A percentile compares a stretch with the other conserved stretches of the same genome.
These are phyloP conservation scores for Arge pagana DNA, from an alignment of 2,888 invertebrate species.

Conservation along the genomic window DNA sequence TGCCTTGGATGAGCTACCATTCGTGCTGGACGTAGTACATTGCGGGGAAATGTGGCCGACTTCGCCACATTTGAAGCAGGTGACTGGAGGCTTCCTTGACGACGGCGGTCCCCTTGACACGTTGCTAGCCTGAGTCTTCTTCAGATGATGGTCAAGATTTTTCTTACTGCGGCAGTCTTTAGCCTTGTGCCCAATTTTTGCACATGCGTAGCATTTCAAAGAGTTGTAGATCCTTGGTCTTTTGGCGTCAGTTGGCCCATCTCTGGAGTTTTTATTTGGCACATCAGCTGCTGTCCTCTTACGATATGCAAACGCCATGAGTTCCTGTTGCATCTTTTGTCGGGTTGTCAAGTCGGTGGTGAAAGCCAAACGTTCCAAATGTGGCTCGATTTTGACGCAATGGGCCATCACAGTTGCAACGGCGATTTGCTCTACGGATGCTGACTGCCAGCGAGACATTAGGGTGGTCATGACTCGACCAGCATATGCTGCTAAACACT, in stretches of 20 bases:
- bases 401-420: slow-evolving; percentile 16
- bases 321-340: slow-evolving; percentile 8
- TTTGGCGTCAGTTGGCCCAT: background rate
- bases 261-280: background rate
- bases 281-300: background rate
- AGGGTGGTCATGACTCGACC: slow-evolving; percentile 10
- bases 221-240: background rate
- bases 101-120: background rate
- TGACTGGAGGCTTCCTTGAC: slow-evolving; percentile 1
- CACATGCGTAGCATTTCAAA: background rate
- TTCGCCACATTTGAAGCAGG: background rate
- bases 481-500: slow-evolving; percentile 24
- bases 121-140: background rate
- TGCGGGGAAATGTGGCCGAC: background rate
- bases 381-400: slow-evolving; percentile 4
- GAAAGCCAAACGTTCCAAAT: slow-evolving; percentile 17
- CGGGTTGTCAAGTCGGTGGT: slow-evolving; percentile 15
- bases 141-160: too few relatives aligned
- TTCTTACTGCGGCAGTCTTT: background rate
- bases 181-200: background rate
- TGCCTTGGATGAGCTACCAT: background rate
- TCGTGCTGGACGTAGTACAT: background rate
- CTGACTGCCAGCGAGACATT: background rate
- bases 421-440: background rate
- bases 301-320: slow-evolving; percentile 12